Percentiles rank a stretch among this genome's conserved stretches.
Conservation (phyloP, 2,888 invertebrate genomes). For the Pterostichus niger region DNA sequence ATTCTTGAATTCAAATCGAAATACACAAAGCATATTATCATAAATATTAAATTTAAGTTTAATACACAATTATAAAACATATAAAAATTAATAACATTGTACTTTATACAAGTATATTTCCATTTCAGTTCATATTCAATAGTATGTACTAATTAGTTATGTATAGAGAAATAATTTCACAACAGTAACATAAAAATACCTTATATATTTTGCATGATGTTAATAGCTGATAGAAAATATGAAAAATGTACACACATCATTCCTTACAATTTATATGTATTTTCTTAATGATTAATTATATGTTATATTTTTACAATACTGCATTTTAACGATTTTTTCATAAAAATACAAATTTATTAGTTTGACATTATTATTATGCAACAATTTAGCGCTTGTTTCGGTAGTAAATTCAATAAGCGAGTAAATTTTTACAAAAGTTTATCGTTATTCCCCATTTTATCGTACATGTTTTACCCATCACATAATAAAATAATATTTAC, state of each 20-base stretch:
- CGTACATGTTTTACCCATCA: conserved; percentile 24
- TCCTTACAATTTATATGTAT: conserved; percentile 63
- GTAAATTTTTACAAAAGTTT: conserved; percentile 31
- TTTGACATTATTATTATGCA: conserved; percentile 60
- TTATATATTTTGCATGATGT: conserved; percentile 65
- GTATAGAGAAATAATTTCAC: conserved; percentile 61
- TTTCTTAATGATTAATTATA: conserved; percentile 60
- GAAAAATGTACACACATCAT: conserved; percentile 64
- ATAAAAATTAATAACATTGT: conserved; percentile 17
- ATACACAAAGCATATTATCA: conserved; percentile 10
- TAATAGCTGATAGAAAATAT: conserved; percentile 65
- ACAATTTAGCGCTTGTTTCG: conserved; percentile 45
- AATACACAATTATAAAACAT: conserved; percentile 25
- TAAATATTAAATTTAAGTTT: conserved; percentile 37
- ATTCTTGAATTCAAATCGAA: neutral
- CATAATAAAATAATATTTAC: conserved; percentile 41
- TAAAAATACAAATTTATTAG: conserved; percentile 67
- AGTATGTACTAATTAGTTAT: conserved; percentile 38
- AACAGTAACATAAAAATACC: conserved; percentile 63
- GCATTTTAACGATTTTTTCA: conserved; percentile 58
- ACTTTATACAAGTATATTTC: conserved; percentile 56
- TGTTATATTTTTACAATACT: conserved; percentile 65
- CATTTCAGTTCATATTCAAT: conserved; percentile 40
- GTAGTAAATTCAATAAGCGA: conserved; percentile 60
- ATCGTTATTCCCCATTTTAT: conserved; percentile 22